Evolutionary conservation across 2,113 vertebrate genomes (phyloP).

Genomic region (Phocoena phocoena): DNA sequence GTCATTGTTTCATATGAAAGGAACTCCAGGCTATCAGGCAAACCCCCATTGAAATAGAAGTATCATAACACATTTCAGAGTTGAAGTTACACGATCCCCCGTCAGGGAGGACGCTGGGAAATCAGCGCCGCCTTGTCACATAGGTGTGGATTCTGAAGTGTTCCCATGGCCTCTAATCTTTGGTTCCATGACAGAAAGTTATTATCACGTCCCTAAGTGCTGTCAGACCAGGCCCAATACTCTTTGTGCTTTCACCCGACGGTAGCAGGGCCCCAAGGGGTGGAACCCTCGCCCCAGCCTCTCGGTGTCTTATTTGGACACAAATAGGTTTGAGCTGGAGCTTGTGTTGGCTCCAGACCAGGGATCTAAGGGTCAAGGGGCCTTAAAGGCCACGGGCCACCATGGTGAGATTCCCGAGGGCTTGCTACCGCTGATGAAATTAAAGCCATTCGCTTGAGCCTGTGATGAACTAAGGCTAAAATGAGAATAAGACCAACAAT

Average conservation of each 20-base stretch:
- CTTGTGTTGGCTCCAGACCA: neutral
- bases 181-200: neutral
- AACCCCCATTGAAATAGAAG: neutral
- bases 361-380: neutral
- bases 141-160: neutral
- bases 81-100: neutral
- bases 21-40: neutral
- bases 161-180: neutral
- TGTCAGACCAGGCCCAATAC: neutral
- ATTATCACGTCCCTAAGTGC: neutral
- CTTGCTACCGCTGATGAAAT: neutral
- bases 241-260: fast-evolving
- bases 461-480: neutral
- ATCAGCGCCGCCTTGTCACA: neutral
- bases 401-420: neutral
- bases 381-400: neutral
- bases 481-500: neutral
- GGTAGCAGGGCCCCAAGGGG: neutral
- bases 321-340: neutral
- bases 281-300: neutral
- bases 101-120: neutral
- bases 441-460: neutral
- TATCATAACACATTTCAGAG: neutral
- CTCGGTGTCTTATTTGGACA: neutral
- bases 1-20: neutral